A percentile compares a stretch with the other conserved stretches of the same genome.
Conservation (phyloP, 2,888 invertebrate genomes). For the Nomada fucata region DNA sequence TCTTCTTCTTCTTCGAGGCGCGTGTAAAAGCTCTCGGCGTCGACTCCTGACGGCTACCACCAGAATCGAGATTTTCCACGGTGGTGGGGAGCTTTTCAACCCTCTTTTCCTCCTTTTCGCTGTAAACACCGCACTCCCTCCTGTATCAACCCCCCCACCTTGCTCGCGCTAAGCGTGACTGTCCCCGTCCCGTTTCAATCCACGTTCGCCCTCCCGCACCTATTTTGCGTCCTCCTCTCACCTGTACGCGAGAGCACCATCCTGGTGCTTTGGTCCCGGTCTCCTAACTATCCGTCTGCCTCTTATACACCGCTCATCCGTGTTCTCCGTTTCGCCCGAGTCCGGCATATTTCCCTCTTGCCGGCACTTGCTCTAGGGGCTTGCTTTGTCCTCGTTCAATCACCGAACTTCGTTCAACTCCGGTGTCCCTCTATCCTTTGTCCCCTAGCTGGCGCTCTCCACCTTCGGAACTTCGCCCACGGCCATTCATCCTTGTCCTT, state of each 20-base stretch:
- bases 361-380: conserved; percentile 13
- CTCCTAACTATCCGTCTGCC: conserved; percentile 41
- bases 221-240: conserved; percentile 48
- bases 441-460: not conserved
- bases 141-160: conserved; percentile 21
- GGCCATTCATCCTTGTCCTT: conserved; percentile 43
- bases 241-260: conserved; percentile 6
- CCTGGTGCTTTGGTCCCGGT: conserved; percentile 35
- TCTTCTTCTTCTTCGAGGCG: conserved; percentile 63
- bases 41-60: conserved; percentile 58
- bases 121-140: conserved; percentile 52
- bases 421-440: conserved; percentile 7
- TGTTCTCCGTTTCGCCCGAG: conserved; percentile 14
- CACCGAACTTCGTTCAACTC: not conserved
- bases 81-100: conserved; percentile 65
- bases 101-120: conserved; percentile 69
- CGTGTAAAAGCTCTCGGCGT: conserved; percentile 60
- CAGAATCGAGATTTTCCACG: conserved; percentile 63
- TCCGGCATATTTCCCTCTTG: conserved; percentile 24
- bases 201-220: conserved; percentile 31
- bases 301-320: conserved; percentile 20
- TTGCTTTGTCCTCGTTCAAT: not conserved
- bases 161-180: conserved; percentile 39
- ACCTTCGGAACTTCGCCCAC: conserved; percentile 12
- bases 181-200: conserved; percentile 46